phyloP scores from a whole-genome alignment of 1,140 invertebrate genomes.

The Drosophila sp. region DNA sequence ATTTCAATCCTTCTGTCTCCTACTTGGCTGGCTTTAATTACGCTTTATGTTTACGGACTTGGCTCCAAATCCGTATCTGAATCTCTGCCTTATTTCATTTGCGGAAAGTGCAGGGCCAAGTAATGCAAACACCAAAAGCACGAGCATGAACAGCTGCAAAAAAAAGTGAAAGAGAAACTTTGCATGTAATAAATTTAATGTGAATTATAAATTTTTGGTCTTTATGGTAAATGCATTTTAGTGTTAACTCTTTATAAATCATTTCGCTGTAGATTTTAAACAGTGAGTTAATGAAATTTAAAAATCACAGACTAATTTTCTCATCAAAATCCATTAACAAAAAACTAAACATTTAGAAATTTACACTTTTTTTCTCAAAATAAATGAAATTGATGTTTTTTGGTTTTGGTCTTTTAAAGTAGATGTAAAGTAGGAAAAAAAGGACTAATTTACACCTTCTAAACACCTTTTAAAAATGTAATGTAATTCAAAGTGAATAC shows the following conservation, averaged over 20 bases:
- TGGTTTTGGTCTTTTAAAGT: too few relatives aligned
- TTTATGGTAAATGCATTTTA: background rate
- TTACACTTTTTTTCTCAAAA: too few relatives aligned
- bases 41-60: conserved; percentile 33
- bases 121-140: background rate
- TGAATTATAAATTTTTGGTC: background rate
- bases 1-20: conserved; percentile 14
- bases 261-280: too few relatives aligned
- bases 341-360: too few relatives aligned
- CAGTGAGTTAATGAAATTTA: too few relatives aligned
- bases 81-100: background rate
- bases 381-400: too few relatives aligned
- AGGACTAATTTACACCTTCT: too few relatives aligned
- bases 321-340: too few relatives aligned
- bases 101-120: background rate
- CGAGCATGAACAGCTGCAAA: background rate
- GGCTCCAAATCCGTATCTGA: background rate
- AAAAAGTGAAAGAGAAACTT: background rate
- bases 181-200: background rate
- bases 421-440: too few relatives aligned
- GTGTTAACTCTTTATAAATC: background rate
- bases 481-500: too few relatives aligned
- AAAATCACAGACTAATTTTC: too few relatives aligned
- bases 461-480: too few relatives aligned
- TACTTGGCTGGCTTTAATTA: conserved; percentile 44